These are phyloP conservation scores for Timema cristinae DNA, from an alignment of 2,888 invertebrate species.

Conservation along the genomic window DNA sequence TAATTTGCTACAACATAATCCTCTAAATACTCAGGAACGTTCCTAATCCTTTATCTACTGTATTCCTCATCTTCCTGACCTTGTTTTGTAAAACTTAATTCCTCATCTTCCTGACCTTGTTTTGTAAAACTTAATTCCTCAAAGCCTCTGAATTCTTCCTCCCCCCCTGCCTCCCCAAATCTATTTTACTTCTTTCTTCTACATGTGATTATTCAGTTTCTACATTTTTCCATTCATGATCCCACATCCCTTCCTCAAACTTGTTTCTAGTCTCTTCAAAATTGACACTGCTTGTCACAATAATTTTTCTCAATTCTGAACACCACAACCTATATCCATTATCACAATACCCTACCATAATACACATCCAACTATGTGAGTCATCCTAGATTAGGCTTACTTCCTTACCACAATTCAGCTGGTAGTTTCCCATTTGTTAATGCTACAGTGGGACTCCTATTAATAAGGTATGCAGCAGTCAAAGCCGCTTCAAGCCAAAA, in stretches of 20 bases:
- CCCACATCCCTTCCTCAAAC: slow-evolving; percentile 7
- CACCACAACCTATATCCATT: slow-evolving; percentile 9
- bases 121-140: background rate
- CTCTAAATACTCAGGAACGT: background rate
- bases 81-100: background rate
- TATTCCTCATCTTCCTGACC: background rate
- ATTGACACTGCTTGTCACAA: background rate
- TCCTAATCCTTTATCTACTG: background rate
- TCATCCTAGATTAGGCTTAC: background rate
- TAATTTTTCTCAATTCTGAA: background rate
- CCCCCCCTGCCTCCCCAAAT: background rate
- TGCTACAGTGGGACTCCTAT: slow-evolving; percentile 6
- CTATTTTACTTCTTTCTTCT: background rate
- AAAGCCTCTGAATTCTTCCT: slow-evolving; percentile 8
- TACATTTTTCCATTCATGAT: slow-evolving; percentile 9
- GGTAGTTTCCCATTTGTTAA: slow-evolving; percentile 6
- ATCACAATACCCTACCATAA: slow-evolving; percentile 6
- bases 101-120: background rate
- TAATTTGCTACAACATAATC: background rate
- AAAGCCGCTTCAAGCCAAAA: slow-evolving; percentile 8
- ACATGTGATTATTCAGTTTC: background rate
- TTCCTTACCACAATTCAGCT: slow-evolving; percentile 8
- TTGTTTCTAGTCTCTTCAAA: slow-evolving; percentile 1
- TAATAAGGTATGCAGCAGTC: background rate
- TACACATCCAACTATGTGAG: background rate